Conservation (phyloP, 2,113 vertebrate species). For the Diphyllodes magnificus region DNA sequence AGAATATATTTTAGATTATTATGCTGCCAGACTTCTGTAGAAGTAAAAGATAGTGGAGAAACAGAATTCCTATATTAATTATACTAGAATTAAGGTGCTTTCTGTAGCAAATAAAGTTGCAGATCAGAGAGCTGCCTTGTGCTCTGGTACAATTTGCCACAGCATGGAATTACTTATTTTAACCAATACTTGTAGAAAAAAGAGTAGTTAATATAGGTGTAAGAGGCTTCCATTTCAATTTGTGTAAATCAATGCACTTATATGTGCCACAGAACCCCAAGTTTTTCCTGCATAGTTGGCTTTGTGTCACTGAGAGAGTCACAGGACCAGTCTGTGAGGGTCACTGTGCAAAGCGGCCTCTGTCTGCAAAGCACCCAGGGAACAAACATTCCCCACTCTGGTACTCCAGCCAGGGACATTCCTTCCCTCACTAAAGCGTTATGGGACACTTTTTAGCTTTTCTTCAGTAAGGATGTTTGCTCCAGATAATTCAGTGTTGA, state of each 20-base stretch:
- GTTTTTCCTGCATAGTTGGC: neutral
- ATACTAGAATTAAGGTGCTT: neutral
- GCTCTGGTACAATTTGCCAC: neutral
- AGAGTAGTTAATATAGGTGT: neutral
- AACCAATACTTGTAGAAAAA: neutral
- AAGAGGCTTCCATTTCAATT: neutral
- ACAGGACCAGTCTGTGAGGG: neutral
- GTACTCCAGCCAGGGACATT: neutral
- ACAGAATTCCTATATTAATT: neutral
- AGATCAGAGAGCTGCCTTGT: neutral
- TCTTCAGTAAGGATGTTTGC: neutral
- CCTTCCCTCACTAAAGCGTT: neutral
- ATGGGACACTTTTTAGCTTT: neutral
- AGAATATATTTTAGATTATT: neutral
- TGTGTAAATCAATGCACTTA: no score
- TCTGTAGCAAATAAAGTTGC: neutral
- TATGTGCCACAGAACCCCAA: neutral
- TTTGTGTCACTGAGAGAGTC: neutral
- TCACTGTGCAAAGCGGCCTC: neutral
- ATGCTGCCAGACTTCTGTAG: neutral
- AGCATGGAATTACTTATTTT: neutral
- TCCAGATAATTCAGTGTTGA: neutral
- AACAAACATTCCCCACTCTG: neutral
- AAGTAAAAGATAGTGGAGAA: neutral
- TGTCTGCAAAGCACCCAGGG: neutral